Evolutionary conservation across 2,797 vertebrate genomes (phyloP).

Genomic region (Cryptoblepharus egeriae): DNA sequence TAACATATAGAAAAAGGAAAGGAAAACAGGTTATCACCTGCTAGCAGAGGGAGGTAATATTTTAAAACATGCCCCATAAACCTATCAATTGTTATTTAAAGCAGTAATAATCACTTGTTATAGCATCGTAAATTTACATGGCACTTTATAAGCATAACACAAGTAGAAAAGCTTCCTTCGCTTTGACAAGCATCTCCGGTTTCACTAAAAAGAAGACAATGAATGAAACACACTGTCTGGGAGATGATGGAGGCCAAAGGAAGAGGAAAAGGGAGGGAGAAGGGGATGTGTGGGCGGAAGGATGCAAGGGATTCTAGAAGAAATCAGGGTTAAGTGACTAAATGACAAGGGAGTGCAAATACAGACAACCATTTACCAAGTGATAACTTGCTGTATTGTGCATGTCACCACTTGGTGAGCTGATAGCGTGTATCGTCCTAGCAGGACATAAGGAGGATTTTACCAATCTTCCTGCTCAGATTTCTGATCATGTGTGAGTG

Average conservation of each 20-base stretch:
- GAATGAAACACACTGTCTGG: conserved; percentile 25
- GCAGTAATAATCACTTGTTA: conserved; percentile 56
- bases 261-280: conserved; percentile 17
- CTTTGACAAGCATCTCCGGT: background rate
- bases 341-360: background rate
- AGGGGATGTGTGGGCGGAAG: background rate
- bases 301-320: background rate
- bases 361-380: background rate
- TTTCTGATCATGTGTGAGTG: background rate
- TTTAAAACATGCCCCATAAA: conserved; percentile 55
- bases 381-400: background rate
- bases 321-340: background rate
- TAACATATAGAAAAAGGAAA: conserved; percentile 46
- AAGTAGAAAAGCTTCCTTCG: conserved; percentile 45
- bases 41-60: conserved; percentile 55
- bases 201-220: rapidly evolving
- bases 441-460: background rate
- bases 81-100: conserved; percentile 59
- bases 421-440: background rate
- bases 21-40: conserved; percentile 50
- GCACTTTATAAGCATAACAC: conserved; percentile 40
- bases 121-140: conserved; percentile 50
- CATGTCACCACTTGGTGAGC: background rate
- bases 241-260: conserved; percentile 17
- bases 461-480: background rate